Base-by-base conservation (phyloP, 2,797 vertebrate genomes). In the Bryconaethiops microstoma region DNA sequence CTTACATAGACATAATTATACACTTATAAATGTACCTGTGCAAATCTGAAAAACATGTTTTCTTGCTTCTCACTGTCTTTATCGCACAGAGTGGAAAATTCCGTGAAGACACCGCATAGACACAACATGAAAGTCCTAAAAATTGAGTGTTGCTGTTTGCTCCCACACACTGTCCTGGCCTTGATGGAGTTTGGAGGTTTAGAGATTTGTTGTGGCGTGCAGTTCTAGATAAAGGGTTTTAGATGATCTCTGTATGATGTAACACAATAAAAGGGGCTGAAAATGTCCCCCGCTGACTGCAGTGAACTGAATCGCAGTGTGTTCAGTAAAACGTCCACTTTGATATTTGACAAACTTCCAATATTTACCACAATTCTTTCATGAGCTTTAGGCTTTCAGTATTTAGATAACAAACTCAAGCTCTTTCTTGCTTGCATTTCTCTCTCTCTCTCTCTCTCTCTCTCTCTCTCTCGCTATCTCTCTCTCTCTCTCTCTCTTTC, bases 51-150 rank as follows among this genome's bases (percentile, higher is more conserved):
- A 29, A 63, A 23, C 48, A 8, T 16, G 45, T 71, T 73, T 59
- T 5, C 0, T 35, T n/a, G n/a, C 39, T 60, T 82, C 40, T 23
- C 4, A 16, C 52, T 50, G 19, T n/a, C 35, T 73, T 72, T 12
- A 72, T 35, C 52, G 62, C 17, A 62, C 3, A 2, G 25, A 71
- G 23, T 19, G 5, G 29, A 74, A 69, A 64, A 39, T 65, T 42
- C 63, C 62, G 5, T 73, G 45, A 16, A 42, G 54, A 52, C 23
- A 55, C n/a, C 17, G 5, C n/a, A 45, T 74, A 84, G 80, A 80
- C 79, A 79, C 57, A 84, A 82, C 80, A 86, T 68, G 40, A 67
- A 50, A 12, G 21, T 52, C n/a, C 14, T 52, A 35, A 50, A 70
- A 70, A 52, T 52, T 45, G 65, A 60, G 9, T 35, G 35, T 74